Conservation (phyloP, 2,797 vertebrate species). For the Galago senegalensis region DNA sequence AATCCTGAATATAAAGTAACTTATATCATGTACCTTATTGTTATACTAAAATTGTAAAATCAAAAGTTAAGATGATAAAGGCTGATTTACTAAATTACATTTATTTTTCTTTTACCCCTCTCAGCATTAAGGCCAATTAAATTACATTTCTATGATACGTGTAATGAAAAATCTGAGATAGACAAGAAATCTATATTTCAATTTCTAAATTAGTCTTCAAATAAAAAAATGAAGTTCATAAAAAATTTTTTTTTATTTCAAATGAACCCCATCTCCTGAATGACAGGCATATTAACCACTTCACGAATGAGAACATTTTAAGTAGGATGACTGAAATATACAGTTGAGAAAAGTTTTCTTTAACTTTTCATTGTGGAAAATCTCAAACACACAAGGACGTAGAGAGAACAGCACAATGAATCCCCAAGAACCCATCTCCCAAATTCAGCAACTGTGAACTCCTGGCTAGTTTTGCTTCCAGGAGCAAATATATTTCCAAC, state of each 20-base stretch:
- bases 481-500: neutral
- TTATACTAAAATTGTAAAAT: constrained; percentile 19
- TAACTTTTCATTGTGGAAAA: constrained; percentile 14
- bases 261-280: neutral
- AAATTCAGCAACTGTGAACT: neutral
- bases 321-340: constrained; percentile 21
- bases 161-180: constrained; percentile 20
- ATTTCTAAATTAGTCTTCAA: constrained; percentile 40
- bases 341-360: neutral
- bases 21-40: constrained; percentile 14
- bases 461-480: neutral
- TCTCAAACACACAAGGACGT: neutral
- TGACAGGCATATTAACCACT: neutral
- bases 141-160: neutral
- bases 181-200: constrained; percentile 7
- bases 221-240: neutral
- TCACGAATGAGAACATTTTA: neutral
- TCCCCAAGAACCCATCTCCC: neutral
- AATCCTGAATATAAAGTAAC: constrained; percentile 39
- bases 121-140: neutral
- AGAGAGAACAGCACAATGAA: neutral
- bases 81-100: constrained; percentile 16
- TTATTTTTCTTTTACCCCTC: neutral
- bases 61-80: neutral
- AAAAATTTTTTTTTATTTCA: constrained; percentile 23